phyloP scores from a whole-genome alignment of 2,797 vertebrate genomes.

The Eremophila alpestris region DNA sequence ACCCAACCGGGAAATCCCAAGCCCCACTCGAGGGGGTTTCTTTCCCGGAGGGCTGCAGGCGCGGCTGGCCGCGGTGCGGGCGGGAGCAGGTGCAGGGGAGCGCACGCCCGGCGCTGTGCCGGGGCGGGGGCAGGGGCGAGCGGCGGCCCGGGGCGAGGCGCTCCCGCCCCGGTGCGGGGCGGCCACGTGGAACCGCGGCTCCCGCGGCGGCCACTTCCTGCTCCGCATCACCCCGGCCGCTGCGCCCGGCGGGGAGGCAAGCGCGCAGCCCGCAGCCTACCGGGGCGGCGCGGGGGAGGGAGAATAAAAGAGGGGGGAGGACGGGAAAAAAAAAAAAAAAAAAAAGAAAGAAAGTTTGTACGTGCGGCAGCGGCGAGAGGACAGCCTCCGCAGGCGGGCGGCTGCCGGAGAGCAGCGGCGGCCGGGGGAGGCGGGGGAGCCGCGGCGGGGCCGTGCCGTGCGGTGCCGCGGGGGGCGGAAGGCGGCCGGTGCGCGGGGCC shows the following conservation, averaged over 20 bases:
- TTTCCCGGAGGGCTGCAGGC: not conserved
- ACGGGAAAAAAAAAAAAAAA: not conserved
- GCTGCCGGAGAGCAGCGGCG: not conserved
- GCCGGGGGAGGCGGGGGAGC: not conserved
- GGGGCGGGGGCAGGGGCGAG: not conserved
- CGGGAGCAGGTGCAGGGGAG: not conserved
- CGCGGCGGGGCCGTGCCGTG: not conserved
- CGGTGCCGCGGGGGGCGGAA: not conserved
- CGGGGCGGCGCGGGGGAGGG: not conserved
- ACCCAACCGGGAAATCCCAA: not conserved
- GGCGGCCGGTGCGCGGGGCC: not conserved
- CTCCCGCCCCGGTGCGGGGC: conserved; percentile 40
- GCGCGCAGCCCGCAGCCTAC: not conserved
- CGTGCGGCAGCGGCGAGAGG: not conserved
- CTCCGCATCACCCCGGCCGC: not conserved
- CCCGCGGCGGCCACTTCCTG: conserved; percentile 68
- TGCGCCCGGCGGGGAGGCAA: not conserved
- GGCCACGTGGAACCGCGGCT: conserved; percentile 74
- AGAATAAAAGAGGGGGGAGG: no score
- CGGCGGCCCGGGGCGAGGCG: not conserved
- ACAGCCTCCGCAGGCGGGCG: not conserved
- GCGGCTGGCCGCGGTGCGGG: not conserved
- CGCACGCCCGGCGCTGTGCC: not conserved
- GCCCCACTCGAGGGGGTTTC: fast-evolving
- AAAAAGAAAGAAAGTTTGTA: not conserved